Base-by-base conservation (phyloP, 2,113 vertebrate genomes). In the Willisornis vidua region DNA sequence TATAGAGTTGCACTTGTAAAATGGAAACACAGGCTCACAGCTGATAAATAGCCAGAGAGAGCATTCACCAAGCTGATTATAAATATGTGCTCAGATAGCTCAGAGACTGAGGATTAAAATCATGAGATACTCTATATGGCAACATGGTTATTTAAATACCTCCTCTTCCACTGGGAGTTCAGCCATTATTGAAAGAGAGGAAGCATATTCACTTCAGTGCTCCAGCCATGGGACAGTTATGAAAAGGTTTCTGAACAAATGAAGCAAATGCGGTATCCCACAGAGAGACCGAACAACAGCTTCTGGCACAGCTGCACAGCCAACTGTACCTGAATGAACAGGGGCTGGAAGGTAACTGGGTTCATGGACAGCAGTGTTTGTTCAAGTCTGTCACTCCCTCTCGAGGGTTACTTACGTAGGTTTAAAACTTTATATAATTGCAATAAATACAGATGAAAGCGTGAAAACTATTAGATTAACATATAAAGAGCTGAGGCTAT, bases 61-160 rank as follows among this genome's bases (percentile, higher is more conserved):
- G 54, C 35, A 62, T 75, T 93, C 83, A 94, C 45, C 29, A 79
- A 43, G 65, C 33, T 89, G 77, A 89, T 87, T 81, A 79, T 90
- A 95, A 91, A 91, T 89, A 87, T 17, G 59, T 52, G 35, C 48
- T 93, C 76, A 87, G 76, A 90, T 84, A 94, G 85, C 73, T 92
- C 76, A 51, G 90, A 48, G 92, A 83, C 71, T 51, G 70, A 97
- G 90, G 59, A 24, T n/a, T 92, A 86, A 90, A 91, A 92, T 94
- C 29, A 65, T 41, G 63, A 95, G 88, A 89, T 78, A 77, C 48
- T 84, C 66, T 91, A 81, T 61, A 84, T 48, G 71, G 84, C 84
- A 94, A 81, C 37, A 6, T 5, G 4, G 87, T 91, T 96, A 94
- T 91, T 96, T 93, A 97, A 95, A 93, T 68, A 85, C 5, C 63